Percentiles rank a stretch among this genome's conserved stretches.
Evolutionary conservation across 2,888 invertebrate genomes (phyloP).

Genomic region (Drosophila longiperda): DNA sequence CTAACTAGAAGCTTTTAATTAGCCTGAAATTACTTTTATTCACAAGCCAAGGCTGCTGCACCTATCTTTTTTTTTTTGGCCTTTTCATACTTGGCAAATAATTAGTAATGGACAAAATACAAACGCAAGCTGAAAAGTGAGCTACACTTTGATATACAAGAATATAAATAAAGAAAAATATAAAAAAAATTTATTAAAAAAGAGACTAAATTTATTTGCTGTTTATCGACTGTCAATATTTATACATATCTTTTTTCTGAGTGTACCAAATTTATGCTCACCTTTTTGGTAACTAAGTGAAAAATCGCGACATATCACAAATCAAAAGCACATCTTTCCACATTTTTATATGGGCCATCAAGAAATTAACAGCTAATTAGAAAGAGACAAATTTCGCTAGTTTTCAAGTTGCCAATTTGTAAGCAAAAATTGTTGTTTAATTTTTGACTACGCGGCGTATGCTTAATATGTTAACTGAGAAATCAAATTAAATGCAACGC

Average conservation of each 20-base stretch:
- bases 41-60: conserved; percentile 57
- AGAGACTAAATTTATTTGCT: background rate
- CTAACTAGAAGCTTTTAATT: conserved; percentile 65
- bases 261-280: background rate
- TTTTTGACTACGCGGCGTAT: conserved; percentile 47
- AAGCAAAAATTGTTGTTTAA: conserved; percentile 2
- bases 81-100: background rate
- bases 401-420: conserved; percentile 15
- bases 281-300: conserved; percentile 27
- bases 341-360: conserved; percentile 29
- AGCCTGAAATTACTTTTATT: conserved; percentile 76
- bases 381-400: conserved; percentile 1
- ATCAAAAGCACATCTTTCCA: conserved; percentile 22
- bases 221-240: background rate
- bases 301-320: conserved; percentile 32
- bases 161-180: background rate
- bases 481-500: conserved; percentile 58
- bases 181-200: background rate
- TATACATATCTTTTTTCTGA: background rate
- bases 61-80: conserved; percentile 21
- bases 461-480: conserved; percentile 46
- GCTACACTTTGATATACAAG: background rate
- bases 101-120: conserved; percentile 6
- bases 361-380: conserved; percentile 54
- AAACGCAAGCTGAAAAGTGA: background rate